Evolutionary conservation across 2,797 vertebrate species (phyloP).

Genomic region (Agapornis canus): DNA sequence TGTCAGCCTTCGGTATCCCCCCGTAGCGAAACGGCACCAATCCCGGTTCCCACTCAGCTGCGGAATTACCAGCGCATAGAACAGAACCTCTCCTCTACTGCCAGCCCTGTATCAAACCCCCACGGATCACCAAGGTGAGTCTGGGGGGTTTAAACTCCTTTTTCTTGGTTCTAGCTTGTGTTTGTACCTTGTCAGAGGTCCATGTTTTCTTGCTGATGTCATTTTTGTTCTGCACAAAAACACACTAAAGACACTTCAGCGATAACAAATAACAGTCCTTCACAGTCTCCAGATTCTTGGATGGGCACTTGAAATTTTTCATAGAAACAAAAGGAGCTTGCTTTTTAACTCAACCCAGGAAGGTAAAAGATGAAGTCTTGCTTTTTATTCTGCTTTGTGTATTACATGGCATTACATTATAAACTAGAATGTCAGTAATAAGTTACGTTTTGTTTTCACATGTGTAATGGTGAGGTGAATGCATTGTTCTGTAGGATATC

Average conservation of each 20-base stretch:
- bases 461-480: neutral
- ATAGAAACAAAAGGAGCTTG: neutral
- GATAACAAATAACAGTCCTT: neutral
- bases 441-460: constrained; percentile 29
- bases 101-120: constrained; percentile 84
- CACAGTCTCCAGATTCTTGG: neutral
- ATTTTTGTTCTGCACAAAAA: neutral
- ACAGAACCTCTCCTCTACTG: constrained; percentile 92
- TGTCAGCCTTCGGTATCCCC: constrained; percentile 85
- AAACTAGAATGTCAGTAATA: constrained; percentile 1
- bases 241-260: neutral
- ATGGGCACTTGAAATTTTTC: constrained; percentile 1
- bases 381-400: neutral
- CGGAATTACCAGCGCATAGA: constrained; percentile 98
- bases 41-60: constrained; percentile 95
- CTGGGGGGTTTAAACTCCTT: neutral
- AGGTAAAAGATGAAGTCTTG: constrained; percentile 14
- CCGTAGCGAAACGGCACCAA: constrained; percentile 89
- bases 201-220: neutral
- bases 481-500: constrained; percentile 7
- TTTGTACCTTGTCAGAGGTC: neutral
- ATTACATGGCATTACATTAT: constrained; percentile 9
- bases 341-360: neutral
- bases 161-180: neutral
- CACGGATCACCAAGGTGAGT: constrained; percentile 92